Evolutionary conservation across 2,113 vertebrate genomes (phyloP).

Genomic region (Bos javanicus): DNA sequence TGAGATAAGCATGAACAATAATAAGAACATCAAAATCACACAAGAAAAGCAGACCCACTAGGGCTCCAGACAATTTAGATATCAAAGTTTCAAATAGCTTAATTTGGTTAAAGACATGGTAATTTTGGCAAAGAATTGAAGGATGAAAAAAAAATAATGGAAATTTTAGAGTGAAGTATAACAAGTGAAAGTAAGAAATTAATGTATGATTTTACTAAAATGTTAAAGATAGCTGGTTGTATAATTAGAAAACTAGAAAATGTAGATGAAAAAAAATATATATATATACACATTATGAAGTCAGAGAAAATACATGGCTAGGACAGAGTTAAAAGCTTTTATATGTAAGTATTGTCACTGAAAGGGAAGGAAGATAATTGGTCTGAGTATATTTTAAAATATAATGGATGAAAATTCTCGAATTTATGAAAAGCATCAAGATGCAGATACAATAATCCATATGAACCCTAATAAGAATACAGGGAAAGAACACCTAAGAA

Average conservation of each 20-base stretch:
- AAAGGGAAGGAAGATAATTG: not conserved
- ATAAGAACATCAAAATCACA: not conserved
- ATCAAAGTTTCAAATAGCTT: not conserved
- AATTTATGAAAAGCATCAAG: not conserved
- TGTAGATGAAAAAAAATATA: too few relatives aligned
- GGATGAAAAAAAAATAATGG: not conserved
- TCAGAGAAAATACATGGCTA: not conserved
- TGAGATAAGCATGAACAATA: not conserved
- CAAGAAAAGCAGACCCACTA: not conserved
- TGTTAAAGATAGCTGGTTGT: not conserved
- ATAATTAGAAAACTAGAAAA: not conserved
- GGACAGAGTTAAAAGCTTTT: not conserved
- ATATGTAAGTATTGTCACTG: not conserved
- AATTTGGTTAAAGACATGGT: not conserved
- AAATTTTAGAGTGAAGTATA: not conserved
- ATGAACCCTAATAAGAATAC: not conserved
- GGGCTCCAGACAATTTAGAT: not conserved
- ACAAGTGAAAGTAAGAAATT: not conserved
- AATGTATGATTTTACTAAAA: not conserved
- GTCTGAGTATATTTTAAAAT: not conserved
- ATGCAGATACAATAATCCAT: not conserved
- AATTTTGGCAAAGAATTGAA: not conserved
- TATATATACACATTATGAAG: not conserved
- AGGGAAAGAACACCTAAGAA: not conserved
- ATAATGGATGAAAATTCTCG: not conserved